A percentile compares a stretch with the other conserved stretches of the same genome.
Evolutionary conservation across 2,888 invertebrate species (phyloP).

Genomic region (Cheilosia grossa): DNA sequence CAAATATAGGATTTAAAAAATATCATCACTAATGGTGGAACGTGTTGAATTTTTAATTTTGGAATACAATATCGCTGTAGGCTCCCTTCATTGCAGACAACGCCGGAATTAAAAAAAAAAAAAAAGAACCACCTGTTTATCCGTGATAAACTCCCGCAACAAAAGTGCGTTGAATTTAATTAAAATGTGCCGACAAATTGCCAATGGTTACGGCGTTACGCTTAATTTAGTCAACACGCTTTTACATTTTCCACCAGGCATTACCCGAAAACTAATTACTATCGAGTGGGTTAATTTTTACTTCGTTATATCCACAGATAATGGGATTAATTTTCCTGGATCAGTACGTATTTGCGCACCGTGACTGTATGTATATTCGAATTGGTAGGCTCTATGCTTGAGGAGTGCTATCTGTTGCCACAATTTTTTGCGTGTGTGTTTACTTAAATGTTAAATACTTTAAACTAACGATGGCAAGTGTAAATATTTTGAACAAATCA

Average conservation of each 20-base stretch:
- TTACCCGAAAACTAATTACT: not conserved
- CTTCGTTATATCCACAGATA: conserved; percentile 1
- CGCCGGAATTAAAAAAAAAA: not conserved
- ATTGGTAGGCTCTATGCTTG: not conserved
- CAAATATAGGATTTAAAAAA: conserved; percentile 7
- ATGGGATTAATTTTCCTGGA: not conserved
- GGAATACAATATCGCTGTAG: not conserved
- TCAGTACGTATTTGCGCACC: not conserved
- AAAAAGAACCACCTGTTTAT: conserved; percentile 24
- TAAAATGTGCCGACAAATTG: conserved; percentile 21
- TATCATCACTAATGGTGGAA: not conserved
- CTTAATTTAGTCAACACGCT: conserved; percentile 13
- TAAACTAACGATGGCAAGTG: not conserved
- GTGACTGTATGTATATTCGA: not conserved
- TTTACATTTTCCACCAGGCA: not conserved
- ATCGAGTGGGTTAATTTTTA: conserved; percentile 12
- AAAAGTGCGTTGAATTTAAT: conserved; percentile 20
- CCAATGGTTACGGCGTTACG: conserved; percentile 11
- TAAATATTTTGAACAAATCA: not conserved
- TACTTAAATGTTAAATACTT: not conserved
- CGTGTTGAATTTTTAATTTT: conserved; percentile 36
- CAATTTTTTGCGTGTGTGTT: not conserved
- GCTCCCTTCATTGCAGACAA: conserved; percentile 5
- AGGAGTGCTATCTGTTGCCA: not conserved
- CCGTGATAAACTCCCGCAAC: conserved; percentile 4